phyloP scores from a whole-genome alignment of 2,113 vertebrate species.

The Protobothrops flavoviridis region DNA sequence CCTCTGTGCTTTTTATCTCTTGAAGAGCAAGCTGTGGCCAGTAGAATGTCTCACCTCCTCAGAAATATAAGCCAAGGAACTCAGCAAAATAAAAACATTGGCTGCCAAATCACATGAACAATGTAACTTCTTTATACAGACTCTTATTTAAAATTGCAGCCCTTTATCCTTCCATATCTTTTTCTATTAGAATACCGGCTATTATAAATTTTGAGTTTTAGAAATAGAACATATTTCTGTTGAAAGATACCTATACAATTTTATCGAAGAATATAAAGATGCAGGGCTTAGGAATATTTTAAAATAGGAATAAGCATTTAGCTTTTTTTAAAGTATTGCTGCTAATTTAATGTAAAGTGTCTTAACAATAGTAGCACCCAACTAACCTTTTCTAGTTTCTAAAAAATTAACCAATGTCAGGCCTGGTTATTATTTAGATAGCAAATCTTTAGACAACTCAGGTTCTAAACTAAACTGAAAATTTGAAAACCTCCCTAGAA shows the following conservation, averaged over 20 bases:
- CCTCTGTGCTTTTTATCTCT: conserved; percentile 41
- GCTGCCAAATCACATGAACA: neutral
- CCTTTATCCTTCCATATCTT: neutral
- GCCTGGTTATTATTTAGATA: neutral
- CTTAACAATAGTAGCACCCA: neutral
- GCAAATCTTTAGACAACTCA: neutral
- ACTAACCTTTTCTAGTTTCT: neutral
- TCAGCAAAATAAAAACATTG: conserved; percentile 15
- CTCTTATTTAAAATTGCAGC: conserved; percentile 36
- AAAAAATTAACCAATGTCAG: neutral
- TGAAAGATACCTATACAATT: conserved; percentile 11
- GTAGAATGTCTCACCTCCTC: neutral
- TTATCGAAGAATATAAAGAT: neutral
- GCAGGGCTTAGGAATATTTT: conserved; percentile 24
- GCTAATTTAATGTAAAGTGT: neutral
- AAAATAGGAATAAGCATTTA: conserved; percentile 40
- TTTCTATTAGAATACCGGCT: neutral
- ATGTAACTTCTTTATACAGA: neutral
- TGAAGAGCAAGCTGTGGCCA: conserved; percentile 5
- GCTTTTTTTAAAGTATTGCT: neutral
- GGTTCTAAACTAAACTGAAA: neutral
- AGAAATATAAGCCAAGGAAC: conserved; percentile 34
- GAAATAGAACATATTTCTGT: conserved; percentile 5
- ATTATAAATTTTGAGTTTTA: neutral
- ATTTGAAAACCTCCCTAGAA: neutral